Evolutionary conservation across 2,113 vertebrate species (phyloP).

Genomic region (Equus quagga): DNA sequence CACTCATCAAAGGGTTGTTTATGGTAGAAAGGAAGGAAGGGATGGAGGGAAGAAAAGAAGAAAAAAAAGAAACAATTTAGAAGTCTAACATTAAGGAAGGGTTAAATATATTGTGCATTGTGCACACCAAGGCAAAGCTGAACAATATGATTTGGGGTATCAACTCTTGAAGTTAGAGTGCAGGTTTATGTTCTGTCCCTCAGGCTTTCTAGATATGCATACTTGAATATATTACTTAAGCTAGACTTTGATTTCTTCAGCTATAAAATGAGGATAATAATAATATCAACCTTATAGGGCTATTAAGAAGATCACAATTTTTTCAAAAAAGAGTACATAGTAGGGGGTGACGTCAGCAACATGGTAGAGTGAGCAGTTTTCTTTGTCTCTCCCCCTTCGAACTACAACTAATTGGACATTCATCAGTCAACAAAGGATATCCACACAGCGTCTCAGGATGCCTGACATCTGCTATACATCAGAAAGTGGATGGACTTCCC

Average conservation of each 20-base stretch:
- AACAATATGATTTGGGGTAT: not conserved
- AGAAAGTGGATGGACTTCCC: too few species aligned
- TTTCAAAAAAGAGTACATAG: conserved; percentile 14
- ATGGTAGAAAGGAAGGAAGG: not conserved
- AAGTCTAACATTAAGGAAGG: not conserved
- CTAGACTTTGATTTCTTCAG: not conserved
- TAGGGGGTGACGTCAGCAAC: not conserved
- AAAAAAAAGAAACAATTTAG: not conserved
- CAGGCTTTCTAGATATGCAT: not conserved
- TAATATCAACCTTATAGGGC: not conserved
- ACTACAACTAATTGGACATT: too few species aligned
- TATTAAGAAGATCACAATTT: not conserved
- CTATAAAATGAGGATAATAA: not conserved
- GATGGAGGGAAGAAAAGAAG: too few species aligned
- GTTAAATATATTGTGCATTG: not conserved
- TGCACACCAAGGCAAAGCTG: not conserved
- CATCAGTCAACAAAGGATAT: too few species aligned
- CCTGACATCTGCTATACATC: too few species aligned
- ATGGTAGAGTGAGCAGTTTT: too few species aligned
- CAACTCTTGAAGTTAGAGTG: not conserved
- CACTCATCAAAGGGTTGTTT: not conserved
- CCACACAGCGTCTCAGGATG: too few species aligned
- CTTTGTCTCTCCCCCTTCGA: too few species aligned
- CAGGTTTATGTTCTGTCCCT: not conserved
- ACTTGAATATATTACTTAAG: not conserved